These are phyloP conservation scores for Ispidina picta DNA, from an alignment of 2,797 vertebrate genomes.

Conservation along the genomic window DNA sequence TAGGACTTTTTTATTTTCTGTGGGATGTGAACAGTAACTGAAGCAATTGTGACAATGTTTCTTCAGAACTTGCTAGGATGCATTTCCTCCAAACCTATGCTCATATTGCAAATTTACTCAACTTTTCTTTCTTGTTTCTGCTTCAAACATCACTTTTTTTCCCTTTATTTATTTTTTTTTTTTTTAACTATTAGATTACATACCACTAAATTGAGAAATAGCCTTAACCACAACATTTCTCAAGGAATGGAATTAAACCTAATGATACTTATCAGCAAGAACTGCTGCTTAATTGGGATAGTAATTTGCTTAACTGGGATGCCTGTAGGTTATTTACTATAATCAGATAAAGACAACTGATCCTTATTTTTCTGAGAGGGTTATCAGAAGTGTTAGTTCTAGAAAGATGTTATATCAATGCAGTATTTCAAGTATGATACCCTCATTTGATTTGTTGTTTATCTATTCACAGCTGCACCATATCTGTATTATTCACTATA, in stretches of 20 bases:
- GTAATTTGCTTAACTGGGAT: slow-evolving; percentile 73
- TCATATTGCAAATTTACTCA: background rate
- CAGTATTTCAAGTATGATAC: background rate
- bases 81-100: background rate
- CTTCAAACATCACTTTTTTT: background rate
- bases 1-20: background rate
- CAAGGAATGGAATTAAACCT: slow-evolving; percentile 73
- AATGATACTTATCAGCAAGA: slow-evolving; percentile 77
- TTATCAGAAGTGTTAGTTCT: slow-evolving; percentile 39
- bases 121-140: background rate
- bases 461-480: background rate
- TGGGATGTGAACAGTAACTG: background rate
- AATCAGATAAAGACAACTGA: slow-evolving; percentile 63
- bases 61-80: background rate
- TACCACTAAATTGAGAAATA: slow-evolving; percentile 58
- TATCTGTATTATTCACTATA: background rate
- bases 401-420: background rate
- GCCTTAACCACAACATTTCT: slow-evolving; percentile 70
- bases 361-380: slow-evolving; percentile 45
- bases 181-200: slow-evolving; percentile 20
- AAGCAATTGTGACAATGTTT: background rate
- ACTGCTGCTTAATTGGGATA: slow-evolving; percentile 72
- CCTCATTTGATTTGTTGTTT: background rate
- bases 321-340: slow-evolving; percentile 70
- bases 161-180: background rate